Conservation (phyloP, 2,113 vertebrate species). For the Mungos mungo region DNA sequence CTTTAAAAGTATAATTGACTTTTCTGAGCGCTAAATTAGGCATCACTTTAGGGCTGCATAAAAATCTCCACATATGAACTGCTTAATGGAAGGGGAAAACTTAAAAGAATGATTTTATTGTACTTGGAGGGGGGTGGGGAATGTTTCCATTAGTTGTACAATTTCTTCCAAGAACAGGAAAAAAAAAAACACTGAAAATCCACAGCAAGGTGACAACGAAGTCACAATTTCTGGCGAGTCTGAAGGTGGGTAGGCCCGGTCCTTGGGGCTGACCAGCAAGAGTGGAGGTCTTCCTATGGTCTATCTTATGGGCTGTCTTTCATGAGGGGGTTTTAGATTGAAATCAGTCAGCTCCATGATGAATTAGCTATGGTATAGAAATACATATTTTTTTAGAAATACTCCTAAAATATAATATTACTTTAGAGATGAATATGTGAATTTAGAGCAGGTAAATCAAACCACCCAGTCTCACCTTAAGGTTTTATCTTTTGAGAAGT, state of each 20-base stretch:
- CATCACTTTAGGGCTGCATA: conserved; percentile 78
- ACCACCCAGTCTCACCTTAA: neutral
- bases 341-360: neutral
- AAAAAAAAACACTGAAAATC: conserved; percentile 56
- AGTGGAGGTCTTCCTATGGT: neutral
- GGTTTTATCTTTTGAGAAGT: neutral
- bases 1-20: conserved; percentile 86
- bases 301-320: neutral
- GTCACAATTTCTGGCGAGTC: conserved; percentile 29
- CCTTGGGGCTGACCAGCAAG: conserved; percentile 3
- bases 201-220: conserved; percentile 38
- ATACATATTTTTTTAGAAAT: neutral
- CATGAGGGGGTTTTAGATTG: neutral
- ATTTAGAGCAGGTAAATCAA: neutral
- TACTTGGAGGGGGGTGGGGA: conserved; percentile 59
- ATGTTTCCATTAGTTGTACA: conserved; percentile 78
- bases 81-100: conserved; percentile 83
- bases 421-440: neutral
- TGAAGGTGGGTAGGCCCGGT: neutral
- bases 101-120: conserved; percentile 79
- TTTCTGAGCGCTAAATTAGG: conserved; percentile 80
- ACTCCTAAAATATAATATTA: neutral
- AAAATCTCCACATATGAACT: conserved; percentile 76
- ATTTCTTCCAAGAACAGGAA: conserved; percentile 73
- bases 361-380: neutral